Evolutionary conservation across 2,888 invertebrate species (phyloP), one percentile per base, ranked within the genome.

Genomic region (Leistus spinibarbis): DNA sequence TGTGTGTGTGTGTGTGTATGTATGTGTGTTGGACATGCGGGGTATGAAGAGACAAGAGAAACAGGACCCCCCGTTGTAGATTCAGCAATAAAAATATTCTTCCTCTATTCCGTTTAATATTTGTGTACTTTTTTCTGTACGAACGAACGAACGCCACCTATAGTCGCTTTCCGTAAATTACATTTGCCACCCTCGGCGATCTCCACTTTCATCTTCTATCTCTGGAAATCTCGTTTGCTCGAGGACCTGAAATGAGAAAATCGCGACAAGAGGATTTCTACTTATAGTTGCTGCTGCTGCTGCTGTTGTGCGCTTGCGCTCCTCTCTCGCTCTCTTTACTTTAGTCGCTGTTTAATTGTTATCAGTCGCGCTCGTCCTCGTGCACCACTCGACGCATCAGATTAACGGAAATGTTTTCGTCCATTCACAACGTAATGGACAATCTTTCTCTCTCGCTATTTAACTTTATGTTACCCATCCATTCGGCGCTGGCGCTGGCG

Each of bases 171-270:
- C 54, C 56, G 76, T 71, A 76, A 76, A 76, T 76, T 76, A 71
- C 76, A 76, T 76, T 76, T 76, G 69, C 76, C 76, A 76, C 76
- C 76, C 76, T 70, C 66, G 70, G 27, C 70, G 76, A 76, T 76
- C 69, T 60, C 66, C 69, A 76, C 70, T 76, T 76, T 76, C 75
- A 57, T 70, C 70, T 76, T 70, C 76, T 70, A 76, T 76, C 76
- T 76, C 71, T 76, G 23, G 60, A 76, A 76, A 76, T 76, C 76
- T 76, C 69, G 64, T 76, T 76, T 69, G 75, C 75, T 62, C 62
- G 54, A 57, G 54, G 76, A 54, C 67, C 53, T 60, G 71, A 63
- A 71, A 76, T 71, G 68, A 70, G 67, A 76, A 76, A 76, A 76
- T 76, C 76, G 69, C 76, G 65, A 69, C 75, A 76, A 76, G 69